A percentile compares a stretch with the other conserved stretches of the same genome.
phyloP scores from a whole-genome alignment of 2,797 vertebrate species.

The Tiaroga cobitis region DNA sequence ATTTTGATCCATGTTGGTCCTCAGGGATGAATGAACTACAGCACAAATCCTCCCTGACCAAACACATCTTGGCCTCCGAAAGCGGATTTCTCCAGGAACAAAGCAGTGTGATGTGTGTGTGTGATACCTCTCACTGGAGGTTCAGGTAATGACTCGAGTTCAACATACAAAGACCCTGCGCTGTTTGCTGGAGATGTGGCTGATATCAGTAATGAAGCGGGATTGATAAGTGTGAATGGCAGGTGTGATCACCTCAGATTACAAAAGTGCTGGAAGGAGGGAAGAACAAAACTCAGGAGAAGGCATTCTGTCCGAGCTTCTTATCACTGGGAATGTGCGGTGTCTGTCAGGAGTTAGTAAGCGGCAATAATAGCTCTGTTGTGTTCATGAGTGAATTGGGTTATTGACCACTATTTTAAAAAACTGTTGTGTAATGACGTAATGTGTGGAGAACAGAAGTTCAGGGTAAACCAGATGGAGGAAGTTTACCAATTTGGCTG shows the following conservation, averaged over 20 bases:
- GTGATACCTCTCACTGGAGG: slow-evolving; percentile 63
- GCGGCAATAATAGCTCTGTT: no score
- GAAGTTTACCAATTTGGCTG: no score
- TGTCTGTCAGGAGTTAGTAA: no score
- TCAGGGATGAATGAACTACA: neutral
- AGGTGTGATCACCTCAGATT: slow-evolving; percentile 62
- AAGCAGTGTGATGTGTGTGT: slow-evolving; percentile 66
- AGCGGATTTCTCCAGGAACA: slow-evolving; percentile 66
- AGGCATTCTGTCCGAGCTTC: neutral
- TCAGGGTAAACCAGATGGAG: no score
- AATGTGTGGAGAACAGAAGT: no score
- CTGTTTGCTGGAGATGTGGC: slow-evolving; percentile 66
- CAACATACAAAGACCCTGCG: slow-evolving; percentile 65
- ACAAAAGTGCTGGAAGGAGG: slow-evolving; percentile 59
- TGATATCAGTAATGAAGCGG: slow-evolving; percentile 70
- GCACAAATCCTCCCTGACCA: slow-evolving; percentile 36
- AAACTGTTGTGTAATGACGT: no score
- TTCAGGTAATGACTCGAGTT: slow-evolving; percentile 71
- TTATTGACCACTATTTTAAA: no score
- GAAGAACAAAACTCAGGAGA: neutral
- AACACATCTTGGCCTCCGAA: slow-evolving; percentile 26
- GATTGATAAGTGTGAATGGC: slow-evolving; percentile 72
- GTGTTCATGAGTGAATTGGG: no score
- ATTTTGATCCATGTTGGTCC: neutral
- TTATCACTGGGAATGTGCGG: neutral